Percentiles rank a stretch among this genome's conserved stretches.
phyloP scores from a whole-genome alignment of 2,888 invertebrate genomes.

The Macrophya alboannulata region DNA sequence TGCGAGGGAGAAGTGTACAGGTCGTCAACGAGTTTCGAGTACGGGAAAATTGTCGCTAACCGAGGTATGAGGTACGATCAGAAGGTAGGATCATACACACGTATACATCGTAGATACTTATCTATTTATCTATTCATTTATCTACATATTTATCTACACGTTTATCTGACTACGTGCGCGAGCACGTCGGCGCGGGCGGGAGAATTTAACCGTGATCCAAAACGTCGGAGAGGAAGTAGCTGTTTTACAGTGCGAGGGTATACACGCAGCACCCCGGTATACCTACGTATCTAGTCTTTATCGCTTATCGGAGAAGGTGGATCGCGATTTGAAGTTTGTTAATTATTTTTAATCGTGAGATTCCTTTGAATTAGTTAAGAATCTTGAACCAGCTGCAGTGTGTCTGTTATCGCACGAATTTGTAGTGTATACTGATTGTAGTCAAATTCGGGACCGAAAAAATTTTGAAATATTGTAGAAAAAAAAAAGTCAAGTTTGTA shows the following conservation, averaged over 20 bases:
- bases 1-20: not conserved
- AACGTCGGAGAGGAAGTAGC: not conserved
- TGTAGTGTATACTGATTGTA: no score
- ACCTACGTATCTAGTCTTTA: not conserved
- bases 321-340: not conserved
- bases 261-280: not conserved
- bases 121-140: not conserved
- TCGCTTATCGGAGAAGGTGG: not conserved
- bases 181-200: slow-evolving; percentile 44
- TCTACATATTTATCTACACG: no score
- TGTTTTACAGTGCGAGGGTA: slow-evolving; percentile 21
- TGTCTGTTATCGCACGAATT: no score
- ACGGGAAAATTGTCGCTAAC: slow-evolving; percentile 1
- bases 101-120: not conserved
- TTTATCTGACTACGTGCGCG: slow-evolving; percentile 10
- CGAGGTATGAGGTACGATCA: not conserved
- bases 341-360: not conserved
- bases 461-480: not conserved
- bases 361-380: no score
- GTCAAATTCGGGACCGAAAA: not conserved
- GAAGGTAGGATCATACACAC: not conserved
- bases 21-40: slow-evolving; percentile 38
- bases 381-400: no score
- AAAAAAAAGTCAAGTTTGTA: no score
- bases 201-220: slow-evolving; percentile 37